phyloP scores from a whole-genome alignment of 2,797 vertebrate genomes.

The Okamejei kenojei region DNA sequence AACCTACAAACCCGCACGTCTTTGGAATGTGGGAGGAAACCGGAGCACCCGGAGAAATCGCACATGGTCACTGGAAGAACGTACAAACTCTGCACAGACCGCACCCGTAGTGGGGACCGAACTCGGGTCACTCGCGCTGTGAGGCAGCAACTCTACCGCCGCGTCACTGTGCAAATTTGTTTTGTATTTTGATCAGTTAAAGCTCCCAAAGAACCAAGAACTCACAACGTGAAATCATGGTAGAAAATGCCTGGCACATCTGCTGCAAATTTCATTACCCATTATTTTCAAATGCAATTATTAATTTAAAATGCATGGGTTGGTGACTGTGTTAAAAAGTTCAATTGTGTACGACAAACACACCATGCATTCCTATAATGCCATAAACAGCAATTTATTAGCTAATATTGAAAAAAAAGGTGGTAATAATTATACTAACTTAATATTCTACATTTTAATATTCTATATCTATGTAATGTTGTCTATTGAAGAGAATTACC shows the following conservation, averaged over 20 bases:
- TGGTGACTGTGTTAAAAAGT: neutral
- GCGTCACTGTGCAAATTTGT: neutral
- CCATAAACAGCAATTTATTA: neutral
- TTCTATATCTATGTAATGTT: no score
- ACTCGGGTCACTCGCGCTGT: no score
- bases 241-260: neutral
- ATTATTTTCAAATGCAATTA: neutral
- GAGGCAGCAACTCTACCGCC: no score
- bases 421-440: neutral
- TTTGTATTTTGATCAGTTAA: neutral
- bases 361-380: neutral
- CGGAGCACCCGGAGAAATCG: no score
- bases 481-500: neutral
- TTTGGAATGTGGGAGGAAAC: no score
- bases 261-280: neutral
- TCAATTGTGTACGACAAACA: neutral
- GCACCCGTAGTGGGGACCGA: no score
- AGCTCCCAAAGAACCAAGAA: neutral
- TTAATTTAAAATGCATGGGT: neutral
- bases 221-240: neutral
- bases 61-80: no score
- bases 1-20: no score
- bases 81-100: no score
- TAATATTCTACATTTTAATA: neutral
- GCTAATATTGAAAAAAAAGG: neutral